Base-by-base conservation (phyloP, 2,113 vertebrate species). In the Mus pahari region DNA sequence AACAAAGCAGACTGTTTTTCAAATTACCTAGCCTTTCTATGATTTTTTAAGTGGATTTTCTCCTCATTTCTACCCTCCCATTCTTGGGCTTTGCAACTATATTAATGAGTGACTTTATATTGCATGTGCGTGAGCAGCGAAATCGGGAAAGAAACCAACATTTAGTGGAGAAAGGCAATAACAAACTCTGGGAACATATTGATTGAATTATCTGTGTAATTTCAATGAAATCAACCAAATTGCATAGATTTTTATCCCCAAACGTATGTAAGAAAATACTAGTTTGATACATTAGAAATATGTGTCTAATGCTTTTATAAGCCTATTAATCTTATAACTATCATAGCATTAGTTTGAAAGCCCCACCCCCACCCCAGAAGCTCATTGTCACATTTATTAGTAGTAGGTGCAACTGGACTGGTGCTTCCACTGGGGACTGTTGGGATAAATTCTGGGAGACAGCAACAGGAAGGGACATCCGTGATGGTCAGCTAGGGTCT, bases 301-400 rank as follows among this genome's bases (percentile, higher is more conserved):
- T 92, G 19, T 2, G 66, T 60, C 28, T 79, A 79, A 92, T 90
- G 7, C 28, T 48, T 36, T 87, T 90, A 83, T 31, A 45, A 83
- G 62, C 24, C 4, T 84, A 64, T 82, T 60, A 39, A 60, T 82
- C 36, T 12, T 60, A 2, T 64, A 45, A 45, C 33, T 60, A 36
- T 75, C 87, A 36, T 16, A 28, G 88, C 36, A 82, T 11, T 92
- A 79, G 68, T 79, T 39, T 94, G n/a, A 48, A 48, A 48, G 48
- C 4, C 48, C 48, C 48, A 5, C 48, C 48, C 48, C 48, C 48
- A 48, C 48, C 48, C 75, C 9, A 42, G 77, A 53, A 19, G 62
- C 64, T 36, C 62, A 0, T 10, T 26, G 50, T 5, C 12, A 53
- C 28, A 79, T 94, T 97, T 97, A 97, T 96, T 97, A 90, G 71